Evolutionary conservation across 2,797 vertebrate genomes (phyloP).

Genomic region (Todus mexicanus): DNA sequence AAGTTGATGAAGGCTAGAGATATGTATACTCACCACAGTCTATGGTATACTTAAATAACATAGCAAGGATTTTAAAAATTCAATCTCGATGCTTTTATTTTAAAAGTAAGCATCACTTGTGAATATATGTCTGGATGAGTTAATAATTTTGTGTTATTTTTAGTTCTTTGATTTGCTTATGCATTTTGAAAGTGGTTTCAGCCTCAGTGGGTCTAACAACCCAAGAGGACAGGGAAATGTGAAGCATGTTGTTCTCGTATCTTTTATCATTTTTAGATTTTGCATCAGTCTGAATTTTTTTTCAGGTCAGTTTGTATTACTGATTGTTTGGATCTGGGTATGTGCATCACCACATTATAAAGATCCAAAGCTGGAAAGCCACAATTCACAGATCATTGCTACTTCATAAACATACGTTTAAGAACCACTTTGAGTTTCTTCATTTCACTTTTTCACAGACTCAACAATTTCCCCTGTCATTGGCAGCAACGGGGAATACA

Average conservation of each 20-base stretch:
- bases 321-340: neutral
- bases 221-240: neutral
- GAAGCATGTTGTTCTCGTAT: fast-evolving
- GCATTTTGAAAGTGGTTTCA: neutral
- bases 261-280: neutral
- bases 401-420: neutral
- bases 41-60: neutral
- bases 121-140: neutral
- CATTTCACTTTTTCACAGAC: neutral
- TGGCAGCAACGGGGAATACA: neutral
- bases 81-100: neutral
- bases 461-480: neutral
- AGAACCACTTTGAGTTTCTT: neutral
- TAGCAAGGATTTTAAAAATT: neutral
- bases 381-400: neutral
- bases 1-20: neutral
- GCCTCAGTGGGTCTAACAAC: neutral
- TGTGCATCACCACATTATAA: neutral
- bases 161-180: neutral
- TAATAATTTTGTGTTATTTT: neutral
- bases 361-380: neutral
- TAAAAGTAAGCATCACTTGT: too few species aligned
- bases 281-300: neutral
- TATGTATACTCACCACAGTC: neutral
- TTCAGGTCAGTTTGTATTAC: neutral